Evolutionary conservation across 2,113 vertebrate genomes (phyloP), one percentile per base, ranked within the genome.

Genomic region (Panthera tigris): DNA sequence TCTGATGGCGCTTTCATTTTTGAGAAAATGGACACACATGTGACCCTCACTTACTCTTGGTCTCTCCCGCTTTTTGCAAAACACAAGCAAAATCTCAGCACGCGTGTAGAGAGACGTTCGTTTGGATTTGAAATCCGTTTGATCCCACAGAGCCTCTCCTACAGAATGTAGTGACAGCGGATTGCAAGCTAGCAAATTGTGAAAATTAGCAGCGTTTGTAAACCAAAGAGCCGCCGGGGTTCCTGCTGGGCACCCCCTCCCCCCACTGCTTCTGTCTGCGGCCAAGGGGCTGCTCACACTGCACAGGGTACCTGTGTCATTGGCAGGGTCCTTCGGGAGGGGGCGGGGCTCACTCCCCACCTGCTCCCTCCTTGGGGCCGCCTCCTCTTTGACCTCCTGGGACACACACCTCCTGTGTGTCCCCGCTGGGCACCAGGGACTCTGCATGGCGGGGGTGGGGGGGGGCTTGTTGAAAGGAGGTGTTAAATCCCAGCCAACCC

Each of bases 121-220:
- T 31, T 91, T 91, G 55, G 21, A 63, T 94, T 95, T 83, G 19
- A 81, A 21, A 33, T 81, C 33, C n/a, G 27, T 71, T 90, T 91
- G 50, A 21, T 45, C 41, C 39, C 33, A 8, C 2, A 74, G 23
- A 66, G 48, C 29, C 25, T 4, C 12, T 76, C 29, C 25, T 68
- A 65, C 55, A 27, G 52, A 68, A 8, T 1, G 23, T 52, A 48
- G 45, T 27, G 7, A 29, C 12, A 25, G 31, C n/a, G 68, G 33
- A 87, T 23, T 23, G 61, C 36, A 57, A 16, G 21, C 55, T 21
- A 57, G 55, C 55, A 57, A 21, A 57, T 57, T n/a, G 48, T 31
- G 15, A 71, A 78, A 68, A 71, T 16, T 10, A 63, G 29, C 39
- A 3, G 7, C 45, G 4, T 79, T 83, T 31, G 4, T 52, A 78